Conservation (phyloP, 2,888 invertebrate genomes). For the Lycocerus yunnanus region DNA sequence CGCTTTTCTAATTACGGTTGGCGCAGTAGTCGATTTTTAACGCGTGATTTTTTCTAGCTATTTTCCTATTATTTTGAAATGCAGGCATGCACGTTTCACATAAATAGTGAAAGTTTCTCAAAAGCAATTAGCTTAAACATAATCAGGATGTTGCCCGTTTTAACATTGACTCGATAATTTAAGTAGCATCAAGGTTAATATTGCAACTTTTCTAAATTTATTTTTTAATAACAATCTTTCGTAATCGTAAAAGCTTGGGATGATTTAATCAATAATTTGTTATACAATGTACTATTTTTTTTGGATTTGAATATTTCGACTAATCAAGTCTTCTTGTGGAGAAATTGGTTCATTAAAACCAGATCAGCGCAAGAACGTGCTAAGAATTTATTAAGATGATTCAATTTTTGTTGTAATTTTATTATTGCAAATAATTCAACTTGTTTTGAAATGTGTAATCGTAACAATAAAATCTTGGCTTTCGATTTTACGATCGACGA, state of each 20-base stretch:
- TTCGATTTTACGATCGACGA: not conserved
- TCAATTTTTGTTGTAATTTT: not conserved
- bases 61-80: constrained; percentile 8
- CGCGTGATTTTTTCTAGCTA: not conserved
- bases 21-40: not conserved
- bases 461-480: not conserved
- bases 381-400: not conserved
- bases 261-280: not conserved
- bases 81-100: constrained; percentile 16
- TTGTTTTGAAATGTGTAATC: not conserved
- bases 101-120: constrained; percentile 24
- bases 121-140: constrained; percentile 19
- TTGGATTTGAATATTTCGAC: not conserved
- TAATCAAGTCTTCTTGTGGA: not conserved
- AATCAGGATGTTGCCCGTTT: not conserved
- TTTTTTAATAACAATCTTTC: not conserved
- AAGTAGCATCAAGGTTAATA: not conserved
- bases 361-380: not conserved
- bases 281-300: not conserved
- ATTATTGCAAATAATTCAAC: not conserved
- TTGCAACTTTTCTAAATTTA: not conserved
- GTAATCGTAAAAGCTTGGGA: not conserved
- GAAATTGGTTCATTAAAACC: not conserved
- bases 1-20: constrained; percentile 1
- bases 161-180: not conserved